Evolutionary conservation across 2,888 invertebrate species (phyloP), one percentile per base, ranked within the genome.

Genomic region (Drosophila melanocephala): DNA sequence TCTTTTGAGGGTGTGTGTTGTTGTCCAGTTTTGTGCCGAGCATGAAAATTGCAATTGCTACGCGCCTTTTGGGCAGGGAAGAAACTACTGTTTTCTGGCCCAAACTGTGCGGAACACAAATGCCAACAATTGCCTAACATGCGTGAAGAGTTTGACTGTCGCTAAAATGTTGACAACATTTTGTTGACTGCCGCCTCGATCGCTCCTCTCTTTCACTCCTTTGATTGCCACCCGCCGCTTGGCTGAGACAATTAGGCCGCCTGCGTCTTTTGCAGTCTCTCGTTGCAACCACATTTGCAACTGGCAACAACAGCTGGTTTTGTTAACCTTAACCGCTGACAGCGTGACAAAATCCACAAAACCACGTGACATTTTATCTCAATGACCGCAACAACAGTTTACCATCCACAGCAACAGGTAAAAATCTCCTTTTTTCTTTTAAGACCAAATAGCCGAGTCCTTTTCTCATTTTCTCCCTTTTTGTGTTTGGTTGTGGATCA

Each of bases 351-450:
- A 91, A 91, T 77, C 78, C 39, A 68, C 69, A 62, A 65, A 77
- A 89, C 92, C 92, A 91, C 90, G 90, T 91, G 91, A 89, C 83
- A 91, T 88, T 92, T 90, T 85, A 91, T 82, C 83, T 90, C 81
- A 91, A 91, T 90, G 87, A 91, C 91, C 91, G 83, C 87, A 88
- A 85, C 77, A 77, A 65, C n/a, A 47, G 37, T 56, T 30, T 14
- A 1, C 19, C 19, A 37, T 37, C 44, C 12, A 47, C 12, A 53
- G 37, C 70, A 75, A 88, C 88, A 83, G 84, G 84, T 81, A 86
- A 62, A 63, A 61, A 19, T 19, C 5, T 28, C 7, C 0, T 19
- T 1, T 12, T 28, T 28, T 51, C 28, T 5, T 28, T 28, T 16
- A 47, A 22, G 22, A 26, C 16, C 14, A 47, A 47, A 57, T 37